Evolutionary conservation across 1,140 invertebrate genomes (phyloP).

Genomic region (Chelonus insularis): DNA sequence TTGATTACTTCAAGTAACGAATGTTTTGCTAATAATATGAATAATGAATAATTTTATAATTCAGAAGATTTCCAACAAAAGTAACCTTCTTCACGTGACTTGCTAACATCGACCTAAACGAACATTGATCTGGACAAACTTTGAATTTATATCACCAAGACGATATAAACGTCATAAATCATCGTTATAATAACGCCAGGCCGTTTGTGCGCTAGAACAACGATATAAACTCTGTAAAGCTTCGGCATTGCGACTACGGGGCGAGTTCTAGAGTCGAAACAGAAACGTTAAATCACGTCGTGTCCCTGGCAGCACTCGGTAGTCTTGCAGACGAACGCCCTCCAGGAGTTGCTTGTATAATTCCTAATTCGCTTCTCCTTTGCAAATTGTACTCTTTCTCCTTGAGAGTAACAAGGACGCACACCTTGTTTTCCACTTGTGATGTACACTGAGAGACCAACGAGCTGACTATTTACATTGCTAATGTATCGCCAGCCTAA

Average conservation of each 20-base stretch:
- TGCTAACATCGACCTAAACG: no score
- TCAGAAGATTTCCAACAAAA: no score
- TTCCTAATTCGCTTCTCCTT: slow-evolving; percentile 10
- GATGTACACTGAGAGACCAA: not conserved
- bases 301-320: slow-evolving; percentile 34
- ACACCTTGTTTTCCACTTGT: not conserved
- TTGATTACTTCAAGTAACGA: no score
- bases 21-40: no score
- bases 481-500: slow-evolving; percentile 57
- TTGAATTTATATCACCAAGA: slow-evolving; percentile 55
- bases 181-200: slow-evolving; percentile 49
- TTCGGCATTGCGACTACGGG: slow-evolving; percentile 13
- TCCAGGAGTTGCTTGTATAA: slow-evolving; percentile 7
- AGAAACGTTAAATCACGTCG: slow-evolving; percentile 40
- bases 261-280: slow-evolving; percentile 32
- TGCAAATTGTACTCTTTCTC: not conserved
- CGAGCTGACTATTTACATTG: slow-evolving; percentile 53
- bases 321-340: slow-evolving; percentile 20
- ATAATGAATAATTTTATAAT: no score
- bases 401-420: not conserved
- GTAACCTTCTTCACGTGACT: no score
- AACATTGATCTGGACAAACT: slow-evolving; percentile 41
- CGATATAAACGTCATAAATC: slow-evolving; percentile 55
- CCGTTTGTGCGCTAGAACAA: not conserved
- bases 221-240: slow-evolving; percentile 12